Base-by-base conservation (phyloP, 2,113 vertebrate species). In the Cochlearius cochlearius region DNA sequence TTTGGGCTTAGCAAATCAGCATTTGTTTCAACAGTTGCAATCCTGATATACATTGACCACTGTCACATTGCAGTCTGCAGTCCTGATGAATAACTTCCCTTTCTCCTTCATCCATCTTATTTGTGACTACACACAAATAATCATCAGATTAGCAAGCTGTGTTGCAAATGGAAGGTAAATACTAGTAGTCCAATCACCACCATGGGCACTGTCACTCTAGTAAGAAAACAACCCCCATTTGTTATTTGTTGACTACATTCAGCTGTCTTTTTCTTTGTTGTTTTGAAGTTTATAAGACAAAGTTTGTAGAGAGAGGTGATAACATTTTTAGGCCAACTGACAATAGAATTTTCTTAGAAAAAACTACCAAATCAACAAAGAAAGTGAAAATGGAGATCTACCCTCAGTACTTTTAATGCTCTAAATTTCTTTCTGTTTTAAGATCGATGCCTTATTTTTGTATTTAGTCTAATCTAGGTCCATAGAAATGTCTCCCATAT, bases 161-260 rank as follows among this genome's bases (percentile, higher is more conserved):
- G 94, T 92, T 95, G 89, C 81, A 94, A 96, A 96, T 95, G 91
- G 77, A 97, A 97, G 39, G 90, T 91, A 97, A 98, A 96, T 93
- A 96, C 34, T 23, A n/a, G 56, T 32, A 73, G 66, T 41, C 23
- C 62, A 68, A 83, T 91, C 87, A 94, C 55, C 58, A 82, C 41
- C 56, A 62, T 14, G 29, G 69, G 43, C 34, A 66, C 49, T 3
- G 11, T 55, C 15, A 2, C 78, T 76, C 66, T 49, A 77, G 64
- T 55, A 92, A 79, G 74, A 91, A 94, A 97, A 91, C 85, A 97
- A 91, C 67, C 41, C 39, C 92, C 81, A 86, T 96, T 94, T 96
- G 94, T 67, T 97, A 86, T 58, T 84, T 94, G 80, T 89, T 95
- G 71, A 82, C 82, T 80, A 53, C 41, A 94, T 80, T 89, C 39